Base-by-base conservation (phyloP, 2,888 invertebrate genomes). In the Hypomecis punctinalis region DNA sequence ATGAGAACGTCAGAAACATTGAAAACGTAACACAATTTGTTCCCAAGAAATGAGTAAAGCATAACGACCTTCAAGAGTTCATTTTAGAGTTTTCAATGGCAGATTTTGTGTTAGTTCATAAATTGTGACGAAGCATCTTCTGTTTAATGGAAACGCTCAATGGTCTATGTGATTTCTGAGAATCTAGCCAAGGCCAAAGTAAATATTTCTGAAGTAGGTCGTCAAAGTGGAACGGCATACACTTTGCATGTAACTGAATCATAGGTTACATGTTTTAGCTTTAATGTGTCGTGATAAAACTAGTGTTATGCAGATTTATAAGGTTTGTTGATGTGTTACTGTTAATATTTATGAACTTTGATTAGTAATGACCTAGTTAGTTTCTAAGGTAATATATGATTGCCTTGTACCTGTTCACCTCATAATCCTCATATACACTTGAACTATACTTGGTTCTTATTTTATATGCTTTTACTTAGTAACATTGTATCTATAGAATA, bases 191-290 rank as follows among this genome's bases (percentile, higher is more conserved):
- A 85, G 85, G 84, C 75, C 75, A 73, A 69, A 79, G 78, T 75
- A 77, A 85, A 84, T 81, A 82, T 79, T 79, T 82, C 78, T 79
- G 78, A 87, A 82, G 78, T 85, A 83, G 85, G 86, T 80, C 85
- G 78, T 63, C 73, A 74, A 83, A 79, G 78, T 84, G 76, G 82
- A 78, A 74, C 84, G 69, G 70, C 76, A 79, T 77, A 73, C 76
- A 77, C 72, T 76, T 76, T 74, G 68, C 68, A 69, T 69, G 73
- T 68, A 67, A 76, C 75, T 83, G 83, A 86, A 79, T 84, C 84
- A 84, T 80, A 69, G 54, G 63, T 61, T 61, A 63, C 58, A 51
- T 42, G 51, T 53, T n/a, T 47, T 46, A 62, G 45, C 39, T 36
- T 11, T 36, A 36, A 60, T 57, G 61, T 63, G 46, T 57, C 48